phyloP scores from a whole-genome alignment of 2,888 invertebrate species.

The Aphodius sticticus region DNA sequence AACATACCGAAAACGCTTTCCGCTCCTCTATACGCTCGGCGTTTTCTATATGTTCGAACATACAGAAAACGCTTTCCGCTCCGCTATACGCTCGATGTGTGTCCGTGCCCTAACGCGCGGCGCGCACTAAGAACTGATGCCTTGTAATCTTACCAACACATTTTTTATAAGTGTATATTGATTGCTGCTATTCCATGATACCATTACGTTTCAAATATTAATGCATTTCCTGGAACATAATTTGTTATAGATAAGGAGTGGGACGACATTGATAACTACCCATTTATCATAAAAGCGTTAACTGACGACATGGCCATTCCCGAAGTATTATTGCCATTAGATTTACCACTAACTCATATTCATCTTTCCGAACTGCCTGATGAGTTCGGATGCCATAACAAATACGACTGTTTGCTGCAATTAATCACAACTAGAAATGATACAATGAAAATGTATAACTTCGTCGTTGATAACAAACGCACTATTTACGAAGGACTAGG shows the following conservation, averaged over 20 bases:
- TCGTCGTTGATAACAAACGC: conserved; percentile 47
- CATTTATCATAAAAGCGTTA: neutral
- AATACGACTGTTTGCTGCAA: neutral
- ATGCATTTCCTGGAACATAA: neutral
- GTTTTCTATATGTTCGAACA: too few relatives aligned
- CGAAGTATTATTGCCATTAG: neutral
- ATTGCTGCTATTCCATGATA: neutral
- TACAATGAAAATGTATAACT: conserved; percentile 41
- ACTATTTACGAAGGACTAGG: conserved; percentile 49
- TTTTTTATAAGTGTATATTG: neutral
- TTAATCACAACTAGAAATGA: neutral
- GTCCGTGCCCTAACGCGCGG: too few relatives aligned
- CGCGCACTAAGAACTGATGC: too few relatives aligned
- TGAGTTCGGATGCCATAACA: neutral
- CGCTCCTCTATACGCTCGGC: too few relatives aligned
- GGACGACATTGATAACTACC: neutral
- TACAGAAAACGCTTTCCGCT: too few relatives aligned
- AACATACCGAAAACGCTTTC: too few relatives aligned
- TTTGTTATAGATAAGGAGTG: neutral
- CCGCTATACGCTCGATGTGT: too few relatives aligned
- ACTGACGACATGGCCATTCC: neutral
- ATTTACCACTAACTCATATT: neutral
- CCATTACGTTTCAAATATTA: neutral
- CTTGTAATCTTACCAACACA: too few relatives aligned
- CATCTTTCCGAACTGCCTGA: neutral